A percentile compares a stretch with the other conserved stretches of the same genome.
phyloP scores from a whole-genome alignment of 2,113 vertebrate genomes.

The Probosciger aterrimus region DNA sequence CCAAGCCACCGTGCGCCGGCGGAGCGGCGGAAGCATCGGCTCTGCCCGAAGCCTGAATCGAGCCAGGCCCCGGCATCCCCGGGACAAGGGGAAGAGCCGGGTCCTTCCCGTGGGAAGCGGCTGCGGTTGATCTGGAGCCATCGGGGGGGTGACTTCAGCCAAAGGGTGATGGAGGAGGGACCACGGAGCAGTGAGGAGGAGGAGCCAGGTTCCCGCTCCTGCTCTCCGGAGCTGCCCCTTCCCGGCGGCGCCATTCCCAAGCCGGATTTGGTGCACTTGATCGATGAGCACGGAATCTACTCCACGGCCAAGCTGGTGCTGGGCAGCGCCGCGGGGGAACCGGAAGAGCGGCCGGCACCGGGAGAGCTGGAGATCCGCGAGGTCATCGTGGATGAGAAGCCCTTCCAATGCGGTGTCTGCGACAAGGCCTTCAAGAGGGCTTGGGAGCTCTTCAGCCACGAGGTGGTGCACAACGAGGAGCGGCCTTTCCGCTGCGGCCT shows the following conservation, averaged over 20 bases:
- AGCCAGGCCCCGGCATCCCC: accelerated
- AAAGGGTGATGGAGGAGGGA: background rate
- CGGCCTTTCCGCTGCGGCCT: constrained; percentile 40
- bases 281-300: constrained; percentile 42
- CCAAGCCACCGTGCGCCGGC: accelerated
- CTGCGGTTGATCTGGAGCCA: background rate
- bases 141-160: background rate
- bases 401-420: constrained; percentile 14
- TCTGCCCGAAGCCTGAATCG: background rate
- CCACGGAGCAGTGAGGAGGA: background rate
- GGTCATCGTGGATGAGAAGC: constrained; percentile 44
- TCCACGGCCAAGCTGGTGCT: constrained; percentile 49
- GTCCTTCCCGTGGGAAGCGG: background rate
- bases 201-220: background rate
- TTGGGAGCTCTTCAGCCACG: constrained; percentile 65
- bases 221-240: background rate
- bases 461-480: constrained; percentile 60
- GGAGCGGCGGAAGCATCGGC: background rate
- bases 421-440: constrained; percentile 54
- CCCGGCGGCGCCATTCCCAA: accelerated
- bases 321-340: background rate
- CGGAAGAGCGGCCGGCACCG: accelerated
- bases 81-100: background rate
- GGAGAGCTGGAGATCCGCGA: background rate
- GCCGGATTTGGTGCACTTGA: constrained; percentile 27